A percentile compares a stretch with the other conserved stretches of the same genome.
These are phyloP conservation scores for Mycalesis mineus DNA, from an alignment of 2,888 invertebrate species.

Conservation along the genomic window DNA sequence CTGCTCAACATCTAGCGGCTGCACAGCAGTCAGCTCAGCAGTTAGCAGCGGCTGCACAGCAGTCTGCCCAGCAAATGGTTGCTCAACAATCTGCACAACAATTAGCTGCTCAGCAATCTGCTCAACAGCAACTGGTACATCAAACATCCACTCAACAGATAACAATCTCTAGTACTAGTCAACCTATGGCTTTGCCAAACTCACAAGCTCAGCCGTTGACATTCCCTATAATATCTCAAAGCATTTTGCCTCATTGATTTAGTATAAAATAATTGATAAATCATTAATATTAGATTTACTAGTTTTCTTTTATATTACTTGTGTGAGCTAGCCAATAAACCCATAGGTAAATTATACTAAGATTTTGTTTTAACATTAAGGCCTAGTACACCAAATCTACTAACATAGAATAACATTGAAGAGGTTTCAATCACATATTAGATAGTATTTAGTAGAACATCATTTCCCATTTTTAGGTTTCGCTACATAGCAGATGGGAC, in stretches of 20 bases:
- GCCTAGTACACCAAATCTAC: too few relatives aligned
- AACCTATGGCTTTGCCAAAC: constrained; percentile 67
- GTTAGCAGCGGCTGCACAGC: constrained; percentile 55
- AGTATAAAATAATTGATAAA: not conserved
- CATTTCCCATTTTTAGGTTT: too few relatives aligned
- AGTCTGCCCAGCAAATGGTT: constrained; percentile 56
- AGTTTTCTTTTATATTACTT: not conserved
- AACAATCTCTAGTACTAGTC: constrained; percentile 70
- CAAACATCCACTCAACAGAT: constrained; percentile 72
- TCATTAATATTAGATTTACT: not conserved
- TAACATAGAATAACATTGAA: too few relatives aligned
- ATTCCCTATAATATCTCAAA: constrained; percentile 73
- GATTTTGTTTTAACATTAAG: too few relatives aligned
- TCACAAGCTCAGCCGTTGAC: constrained; percentile 69
- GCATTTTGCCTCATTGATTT: constrained; percentile 64
- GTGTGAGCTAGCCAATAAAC: not conserved
- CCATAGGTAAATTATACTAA: not conserved
- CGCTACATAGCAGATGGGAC: too few relatives aligned
- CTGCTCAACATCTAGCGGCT: constrained; percentile 49
- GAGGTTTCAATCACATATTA: too few relatives aligned
- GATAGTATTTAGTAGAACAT: too few relatives aligned
- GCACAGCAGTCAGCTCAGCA: constrained; percentile 58
- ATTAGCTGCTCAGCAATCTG: constrained; percentile 61
- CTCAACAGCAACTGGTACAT: constrained; percentile 68
- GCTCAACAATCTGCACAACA: constrained; percentile 62